A percentile compares a stretch with the other conserved stretches of the same genome.
These are phyloP conservation scores for Paguma larvata DNA, from an alignment of 2,797 vertebrate genomes.

Conservation along the genomic window DNA sequence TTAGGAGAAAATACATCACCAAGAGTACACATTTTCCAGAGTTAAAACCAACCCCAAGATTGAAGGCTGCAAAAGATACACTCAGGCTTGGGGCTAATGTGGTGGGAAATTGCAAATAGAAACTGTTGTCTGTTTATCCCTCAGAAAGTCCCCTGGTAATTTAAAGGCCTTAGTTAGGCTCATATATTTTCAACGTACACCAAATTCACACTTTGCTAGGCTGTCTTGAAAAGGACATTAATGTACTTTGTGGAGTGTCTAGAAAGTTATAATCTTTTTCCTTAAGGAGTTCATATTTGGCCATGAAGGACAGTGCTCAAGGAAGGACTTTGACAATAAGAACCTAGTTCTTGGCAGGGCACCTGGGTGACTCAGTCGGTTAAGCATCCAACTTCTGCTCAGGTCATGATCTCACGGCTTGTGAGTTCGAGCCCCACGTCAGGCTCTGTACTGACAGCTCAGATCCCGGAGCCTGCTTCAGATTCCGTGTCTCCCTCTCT, in stretches of 20 bases:
- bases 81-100: not conserved
- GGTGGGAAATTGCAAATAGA: conserved; percentile 9
- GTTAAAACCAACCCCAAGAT: not conserved
- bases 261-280: not conserved
- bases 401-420: too few species aligned
- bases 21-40: not conserved
- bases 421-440: too few species aligned
- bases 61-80: not conserved
- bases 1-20: not conserved
- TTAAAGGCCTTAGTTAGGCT: not conserved
- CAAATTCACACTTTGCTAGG: not conserved
- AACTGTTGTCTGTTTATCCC: not conserved
- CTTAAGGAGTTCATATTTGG: not conserved
- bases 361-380: too few species aligned
- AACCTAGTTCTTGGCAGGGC: not conserved
- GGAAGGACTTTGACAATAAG: not conserved
- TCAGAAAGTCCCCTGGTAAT: not conserved
- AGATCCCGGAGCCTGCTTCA: too few species aligned
- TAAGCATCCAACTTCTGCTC: too few species aligned
- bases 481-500: too few species aligned
- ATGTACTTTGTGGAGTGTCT: not conserved
- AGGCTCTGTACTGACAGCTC: too few species aligned
- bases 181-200: not conserved
- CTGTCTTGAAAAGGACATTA: not conserved
- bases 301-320: not conserved